A percentile compares a stretch with the other conserved stretches of the same genome.
Conservation (phyloP, 1,140 invertebrate species). For the Sarcophaga bullata region DNA sequence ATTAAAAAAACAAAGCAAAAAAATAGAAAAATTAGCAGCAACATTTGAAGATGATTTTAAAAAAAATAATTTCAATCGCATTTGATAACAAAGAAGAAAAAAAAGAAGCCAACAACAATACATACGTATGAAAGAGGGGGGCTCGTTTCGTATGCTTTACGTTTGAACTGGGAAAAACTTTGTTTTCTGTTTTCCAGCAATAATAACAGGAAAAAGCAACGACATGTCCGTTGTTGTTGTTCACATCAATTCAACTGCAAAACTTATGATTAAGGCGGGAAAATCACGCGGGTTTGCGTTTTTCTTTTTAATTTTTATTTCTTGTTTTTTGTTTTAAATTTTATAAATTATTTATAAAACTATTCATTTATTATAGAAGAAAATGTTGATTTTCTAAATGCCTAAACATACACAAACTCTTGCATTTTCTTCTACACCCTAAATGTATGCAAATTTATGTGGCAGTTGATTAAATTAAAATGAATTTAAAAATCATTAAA, state of each 20-base stretch:
- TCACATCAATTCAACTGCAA: not conserved
- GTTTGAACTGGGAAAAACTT: not conserved
- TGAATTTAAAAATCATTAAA: not conserved
- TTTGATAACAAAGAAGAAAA: not conserved
- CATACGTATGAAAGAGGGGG: not conserved
- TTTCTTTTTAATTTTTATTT: not conserved
- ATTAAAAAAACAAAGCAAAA: no score
- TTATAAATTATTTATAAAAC: no score
- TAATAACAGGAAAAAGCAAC: not conserved
- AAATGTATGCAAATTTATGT: conserved; percentile 15
- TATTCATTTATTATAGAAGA: no score
- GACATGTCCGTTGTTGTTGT: not conserved
- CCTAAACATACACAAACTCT: not conserved
- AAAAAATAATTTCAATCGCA: no score
- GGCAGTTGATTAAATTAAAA: conserved; percentile 6
- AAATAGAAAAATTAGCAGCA: no score
- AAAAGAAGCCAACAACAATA: not conserved
- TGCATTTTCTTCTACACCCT: not conserved
- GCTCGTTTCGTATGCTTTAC: not conserved
- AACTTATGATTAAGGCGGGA: conserved; percentile 5
- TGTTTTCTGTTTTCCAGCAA: not conserved
- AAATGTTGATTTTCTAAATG: no score
- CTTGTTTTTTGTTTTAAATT: not conserved
- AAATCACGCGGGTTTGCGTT: not conserved
- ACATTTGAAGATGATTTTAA: no score